phyloP scores from a whole-genome alignment of 2,113 vertebrate species.

The Rattus norvegicus region GRCr8 NC_086022.1:21335001-21335500 shows the following conservation, averaged over 20 bases:
- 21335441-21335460: slow-evolving; percentile 9
- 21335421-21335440: background rate
- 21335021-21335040: background rate
- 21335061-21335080: background rate
- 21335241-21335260: slow-evolving; percentile 25
- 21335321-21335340: slow-evolving; percentile 49
- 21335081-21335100: background rate
- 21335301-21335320: slow-evolving; percentile 27
- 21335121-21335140: slow-evolving; percentile 40
- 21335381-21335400: background rate
- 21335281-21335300: background rate
- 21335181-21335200: slow-evolving; percentile 61
- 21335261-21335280: background rate
- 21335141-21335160: slow-evolving; percentile 49
- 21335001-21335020: background rate
- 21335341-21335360: background rate
- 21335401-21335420: background rate
- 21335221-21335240: slow-evolving; percentile 48
- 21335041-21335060: background rate
- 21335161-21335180: slow-evolving; percentile 61
- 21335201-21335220: slow-evolving; percentile 25
- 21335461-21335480: background rate
- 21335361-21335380: slow-evolving; percentile 33
- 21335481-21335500: background rate
- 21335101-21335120: slow-evolving; percentile 50